These are phyloP conservation scores for Anas platyrhynchos DNA, from an alignment of 2,113 vertebrate species.

Conservation along the genomic window DNA sequence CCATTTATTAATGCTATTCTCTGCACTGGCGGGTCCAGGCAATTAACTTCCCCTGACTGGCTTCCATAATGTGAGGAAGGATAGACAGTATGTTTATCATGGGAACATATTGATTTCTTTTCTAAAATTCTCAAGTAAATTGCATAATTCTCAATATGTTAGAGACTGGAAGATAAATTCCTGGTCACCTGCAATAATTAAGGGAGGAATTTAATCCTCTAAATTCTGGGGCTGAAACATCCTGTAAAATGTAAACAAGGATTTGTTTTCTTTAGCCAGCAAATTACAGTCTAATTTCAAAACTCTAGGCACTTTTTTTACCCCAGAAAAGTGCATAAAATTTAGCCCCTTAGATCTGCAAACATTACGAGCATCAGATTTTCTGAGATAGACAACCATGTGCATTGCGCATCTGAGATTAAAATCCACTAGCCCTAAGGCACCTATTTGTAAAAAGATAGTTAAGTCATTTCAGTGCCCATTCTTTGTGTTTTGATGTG, in stretches of 20 bases:
- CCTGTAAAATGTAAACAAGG: constrained; percentile 27
- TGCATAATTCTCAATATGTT: constrained; percentile 21
- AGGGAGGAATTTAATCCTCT: constrained; percentile 22
- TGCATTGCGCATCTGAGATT: not conserved
- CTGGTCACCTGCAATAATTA: constrained; percentile 41
- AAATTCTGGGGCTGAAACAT: not conserved
- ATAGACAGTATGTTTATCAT: constrained; percentile 67
- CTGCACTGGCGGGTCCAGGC: constrained; percentile 64
- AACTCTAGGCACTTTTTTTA: constrained; percentile 14
- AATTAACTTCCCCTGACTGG: constrained; percentile 77
- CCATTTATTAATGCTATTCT: constrained; percentile 82
- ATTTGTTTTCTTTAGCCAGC: not conserved
- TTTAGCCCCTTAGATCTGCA: not conserved
- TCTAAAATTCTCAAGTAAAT: constrained; percentile 59
- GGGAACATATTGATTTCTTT: constrained; percentile 50
- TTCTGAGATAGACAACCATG: not conserved
- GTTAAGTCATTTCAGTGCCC: constrained; percentile 35
- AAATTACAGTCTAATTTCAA: constrained; percentile 38
- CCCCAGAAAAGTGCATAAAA: not conserved
- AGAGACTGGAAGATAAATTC: not conserved
- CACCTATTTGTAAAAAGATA: constrained; percentile 8
- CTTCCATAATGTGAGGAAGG: constrained; percentile 55
- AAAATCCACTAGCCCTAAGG: constrained; percentile 29
- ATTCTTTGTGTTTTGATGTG: constrained; percentile 35
- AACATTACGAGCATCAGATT: not conserved